A percentile compares a stretch with the other conserved stretches of the same genome.
Conservation (phyloP, 2,113 vertebrate species). For the Vireo altiloquus region DNA sequence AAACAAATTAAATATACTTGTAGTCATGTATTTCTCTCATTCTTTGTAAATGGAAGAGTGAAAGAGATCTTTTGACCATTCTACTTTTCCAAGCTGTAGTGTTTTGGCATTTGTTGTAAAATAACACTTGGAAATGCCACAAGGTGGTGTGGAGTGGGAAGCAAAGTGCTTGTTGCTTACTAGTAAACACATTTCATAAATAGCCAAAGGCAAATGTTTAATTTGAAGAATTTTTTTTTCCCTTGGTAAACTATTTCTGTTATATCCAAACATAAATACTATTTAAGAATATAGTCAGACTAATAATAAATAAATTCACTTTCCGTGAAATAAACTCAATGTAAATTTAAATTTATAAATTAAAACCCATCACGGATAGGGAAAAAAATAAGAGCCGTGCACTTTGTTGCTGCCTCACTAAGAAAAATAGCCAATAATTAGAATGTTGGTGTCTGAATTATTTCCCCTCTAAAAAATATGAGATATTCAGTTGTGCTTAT, state of each 20-base stretch:
- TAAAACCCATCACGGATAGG: neutral
- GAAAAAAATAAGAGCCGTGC: neutral
- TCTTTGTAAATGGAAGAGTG: neutral
- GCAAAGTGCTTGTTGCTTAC: neutral
- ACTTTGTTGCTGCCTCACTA: neutral
- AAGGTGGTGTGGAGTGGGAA: neutral
- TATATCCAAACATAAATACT: neutral
- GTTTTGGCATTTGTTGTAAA: neutral
- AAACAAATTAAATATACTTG: neutral
- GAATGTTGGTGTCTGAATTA: neutral
- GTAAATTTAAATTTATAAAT: neutral
- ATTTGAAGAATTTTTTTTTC: neutral
- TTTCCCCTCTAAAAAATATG: neutral
- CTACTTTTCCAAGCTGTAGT: neutral
- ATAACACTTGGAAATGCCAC: neutral
- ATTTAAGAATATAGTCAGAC: neutral
- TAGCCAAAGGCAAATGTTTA: neutral
- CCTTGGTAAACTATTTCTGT: neutral
- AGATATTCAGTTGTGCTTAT: neutral
- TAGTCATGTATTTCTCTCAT: neutral
- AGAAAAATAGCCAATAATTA: neutral
- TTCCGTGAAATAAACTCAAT: neutral
- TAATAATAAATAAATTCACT: neutral
- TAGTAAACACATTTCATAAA: neutral
- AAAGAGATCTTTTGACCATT: neutral